phyloP scores from a whole-genome alignment of 2,888 invertebrate genomes.

The Cephus runcator region DNA sequence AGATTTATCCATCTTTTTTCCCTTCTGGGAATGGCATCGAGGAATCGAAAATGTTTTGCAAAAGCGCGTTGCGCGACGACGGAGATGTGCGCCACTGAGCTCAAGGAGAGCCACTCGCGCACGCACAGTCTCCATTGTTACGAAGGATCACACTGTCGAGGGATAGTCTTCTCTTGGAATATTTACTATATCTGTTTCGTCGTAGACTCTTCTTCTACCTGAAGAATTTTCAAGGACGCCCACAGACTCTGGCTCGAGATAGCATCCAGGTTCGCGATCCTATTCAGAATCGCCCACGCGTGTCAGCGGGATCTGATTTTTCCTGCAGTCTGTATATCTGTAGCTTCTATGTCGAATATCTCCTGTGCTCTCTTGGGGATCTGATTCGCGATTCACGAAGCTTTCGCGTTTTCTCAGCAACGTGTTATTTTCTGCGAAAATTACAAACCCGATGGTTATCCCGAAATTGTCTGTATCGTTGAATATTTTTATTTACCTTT shows the following conservation, averaged over 20 bases:
- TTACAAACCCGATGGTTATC: neutral
- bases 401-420: neutral
- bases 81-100: slow-evolving; percentile 40
- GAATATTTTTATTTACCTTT: neutral
- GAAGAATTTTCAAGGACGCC: neutral
- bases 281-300: neutral
- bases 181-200: slow-evolving; percentile 3
- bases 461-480: neutral
- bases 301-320: neutral
- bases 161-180: neutral
- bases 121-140: slow-evolving; percentile 15
- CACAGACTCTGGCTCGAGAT: neutral
- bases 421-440: neutral
- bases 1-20: neutral
- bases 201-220: neutral
- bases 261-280: neutral
- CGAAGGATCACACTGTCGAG: neutral
- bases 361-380: neutral
- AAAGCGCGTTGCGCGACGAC: slow-evolving; percentile 25
- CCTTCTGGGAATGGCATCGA: neutral
- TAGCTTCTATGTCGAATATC: neutral
- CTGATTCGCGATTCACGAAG: neutral
- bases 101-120: slow-evolving; percentile 47
- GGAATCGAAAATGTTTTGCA: neutral
- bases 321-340: neutral